A percentile compares a stretch with the other conserved stretches of the same genome.
phyloP scores from a whole-genome alignment of 2,113 vertebrate genomes.

The Rhodinocichla rosea region DNA sequence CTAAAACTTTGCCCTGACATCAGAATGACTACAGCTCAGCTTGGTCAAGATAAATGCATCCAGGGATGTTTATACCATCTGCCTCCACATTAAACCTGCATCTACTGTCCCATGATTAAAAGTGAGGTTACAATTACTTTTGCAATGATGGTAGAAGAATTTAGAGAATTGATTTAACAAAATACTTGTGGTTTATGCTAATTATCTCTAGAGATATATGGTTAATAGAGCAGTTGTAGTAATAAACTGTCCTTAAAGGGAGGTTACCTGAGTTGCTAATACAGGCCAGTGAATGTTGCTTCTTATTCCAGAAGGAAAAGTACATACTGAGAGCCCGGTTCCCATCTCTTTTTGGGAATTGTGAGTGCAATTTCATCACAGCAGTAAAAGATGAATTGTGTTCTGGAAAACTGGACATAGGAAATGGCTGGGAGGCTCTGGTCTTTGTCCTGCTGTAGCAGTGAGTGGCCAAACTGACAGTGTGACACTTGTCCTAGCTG shows the following conservation, averaged over 20 bases:
- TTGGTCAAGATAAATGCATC: slow-evolving; percentile 5
- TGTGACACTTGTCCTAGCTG: not conserved
- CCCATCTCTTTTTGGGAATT: not conserved
- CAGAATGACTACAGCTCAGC: slow-evolving; percentile 35
- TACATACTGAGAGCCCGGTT: not conserved
- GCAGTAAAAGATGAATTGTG: not conserved
- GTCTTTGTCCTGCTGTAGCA: not conserved
- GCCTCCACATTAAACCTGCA: slow-evolving; percentile 36
- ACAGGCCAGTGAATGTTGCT: not conserved
- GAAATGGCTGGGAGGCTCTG: not conserved
- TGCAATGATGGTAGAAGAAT: slow-evolving; percentile 19
- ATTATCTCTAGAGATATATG: slow-evolving; percentile 14
- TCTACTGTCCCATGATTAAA: slow-evolving; percentile 40
- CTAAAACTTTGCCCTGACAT: slow-evolving; percentile 24
- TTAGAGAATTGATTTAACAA: slow-evolving; percentile 37
- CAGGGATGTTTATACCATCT: slow-evolving; percentile 45
- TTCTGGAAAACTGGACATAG: not conserved
- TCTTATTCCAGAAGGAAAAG: not conserved
- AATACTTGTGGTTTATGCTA: slow-evolving; percentile 31
- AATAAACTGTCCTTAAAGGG: slow-evolving; percentile 17
- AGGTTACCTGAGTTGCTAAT: slow-evolving; percentile 11
- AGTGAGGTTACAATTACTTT: slow-evolving; percentile 41
- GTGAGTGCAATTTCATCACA: not conserved
- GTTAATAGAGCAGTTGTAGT: slow-evolving; percentile 32
- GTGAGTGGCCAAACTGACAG: not conserved